Conservation (phyloP, 2,888 invertebrate species). For the Agrotis ipsilon region DNA sequence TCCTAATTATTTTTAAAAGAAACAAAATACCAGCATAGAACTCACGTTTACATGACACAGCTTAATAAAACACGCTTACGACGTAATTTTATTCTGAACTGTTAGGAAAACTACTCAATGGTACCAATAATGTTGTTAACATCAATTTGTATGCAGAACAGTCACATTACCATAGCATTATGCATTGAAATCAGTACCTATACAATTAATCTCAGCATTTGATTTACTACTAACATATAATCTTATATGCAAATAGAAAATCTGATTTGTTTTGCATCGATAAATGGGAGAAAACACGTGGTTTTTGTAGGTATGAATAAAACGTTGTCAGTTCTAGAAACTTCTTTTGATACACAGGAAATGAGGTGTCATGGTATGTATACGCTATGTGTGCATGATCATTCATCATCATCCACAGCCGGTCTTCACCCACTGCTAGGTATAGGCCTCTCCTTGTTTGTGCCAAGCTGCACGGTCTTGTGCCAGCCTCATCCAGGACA, state of each 20-base stretch:
- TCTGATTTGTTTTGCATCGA: neutral
- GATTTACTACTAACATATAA: slow-evolving; percentile 15
- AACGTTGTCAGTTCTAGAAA: neutral
- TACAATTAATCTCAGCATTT: slow-evolving; percentile 8
- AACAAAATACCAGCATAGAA: no score
- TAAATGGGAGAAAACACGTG: slow-evolving; percentile 1
- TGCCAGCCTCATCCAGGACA: no score
- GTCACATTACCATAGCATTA: slow-evolving; percentile 6
- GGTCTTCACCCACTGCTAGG: no score
- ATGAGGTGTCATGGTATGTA: no score
- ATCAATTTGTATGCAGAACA: slow-evolving; percentile 30
- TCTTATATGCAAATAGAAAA: slow-evolving; percentile 16
- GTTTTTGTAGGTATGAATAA: neutral
- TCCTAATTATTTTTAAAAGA: no score
- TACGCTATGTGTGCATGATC: no score
- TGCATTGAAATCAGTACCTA: slow-evolving; percentile 21
- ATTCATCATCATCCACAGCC: no score
- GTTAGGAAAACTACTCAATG: slow-evolving; percentile 46
- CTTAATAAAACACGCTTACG: neutral
- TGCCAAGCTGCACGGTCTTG: no score
- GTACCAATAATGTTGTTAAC: slow-evolving; percentile 10
- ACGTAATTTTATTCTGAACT: slow-evolving; percentile 6
- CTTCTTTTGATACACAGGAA: neutral
- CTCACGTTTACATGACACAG: neutral
- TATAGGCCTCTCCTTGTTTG: no score